These are phyloP conservation scores for Phalera bucephala DNA, from an alignment of 2,888 invertebrate genomes.

Conservation along the genomic window DNA sequence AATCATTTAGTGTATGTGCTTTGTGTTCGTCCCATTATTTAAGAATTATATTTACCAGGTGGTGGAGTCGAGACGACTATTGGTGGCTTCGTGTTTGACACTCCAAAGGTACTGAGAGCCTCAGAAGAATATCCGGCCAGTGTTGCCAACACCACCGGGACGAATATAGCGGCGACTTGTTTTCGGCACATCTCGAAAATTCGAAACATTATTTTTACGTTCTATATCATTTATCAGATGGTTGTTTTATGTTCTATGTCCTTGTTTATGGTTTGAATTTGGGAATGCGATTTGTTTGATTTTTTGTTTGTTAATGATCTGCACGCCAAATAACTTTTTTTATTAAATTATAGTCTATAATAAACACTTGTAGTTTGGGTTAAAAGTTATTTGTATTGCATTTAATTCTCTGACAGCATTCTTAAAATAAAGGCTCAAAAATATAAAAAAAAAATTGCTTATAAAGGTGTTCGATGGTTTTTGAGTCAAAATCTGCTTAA, in stretches of 20 bases:
- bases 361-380: neutral
- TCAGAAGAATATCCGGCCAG: conserved; percentile 76
- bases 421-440: no score
- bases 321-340: conserved; percentile 21
- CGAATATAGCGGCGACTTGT: conserved; percentile 56
- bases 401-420: neutral
- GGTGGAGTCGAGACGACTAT: conserved; percentile 81
- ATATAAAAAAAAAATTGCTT: no score
- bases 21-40: conserved; percentile 62
- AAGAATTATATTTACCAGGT: conserved; percentile 77
- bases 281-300: conserved; percentile 27
- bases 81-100: conserved; percentile 84
- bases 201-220: conserved; percentile 36
- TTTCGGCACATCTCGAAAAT: conserved; percentile 64
- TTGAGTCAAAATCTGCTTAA: no score
- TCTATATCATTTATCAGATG: conserved; percentile 10
- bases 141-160: conserved; percentile 58
- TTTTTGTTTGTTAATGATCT: neutral
- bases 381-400: neutral
- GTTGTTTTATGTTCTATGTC: conserved; percentile 19
- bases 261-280: conserved; percentile 31
- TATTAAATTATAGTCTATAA: neutral
- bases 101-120: conserved; percentile 87
- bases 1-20: conserved; percentile 24
- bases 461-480: no score